phyloP scores from a whole-genome alignment of 2,797 vertebrate species.

The Clarias platycephalus region DNA sequence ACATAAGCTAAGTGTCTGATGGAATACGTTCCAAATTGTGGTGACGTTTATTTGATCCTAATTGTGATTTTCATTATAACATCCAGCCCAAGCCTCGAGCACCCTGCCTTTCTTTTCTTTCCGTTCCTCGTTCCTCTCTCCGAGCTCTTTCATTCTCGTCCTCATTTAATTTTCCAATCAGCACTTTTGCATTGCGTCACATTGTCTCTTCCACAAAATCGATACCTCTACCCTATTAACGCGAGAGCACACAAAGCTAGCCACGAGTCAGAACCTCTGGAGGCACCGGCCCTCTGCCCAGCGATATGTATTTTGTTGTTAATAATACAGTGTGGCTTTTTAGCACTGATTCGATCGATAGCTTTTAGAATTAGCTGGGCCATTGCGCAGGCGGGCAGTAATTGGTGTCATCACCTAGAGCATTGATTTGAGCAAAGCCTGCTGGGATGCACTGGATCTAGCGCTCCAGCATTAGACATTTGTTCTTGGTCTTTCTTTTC shows the following conservation, averaged over 20 bases:
- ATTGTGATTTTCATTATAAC: neutral
- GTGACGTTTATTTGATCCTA: neutral
- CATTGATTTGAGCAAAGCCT: constrained; percentile 55
- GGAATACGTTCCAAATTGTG: neutral
- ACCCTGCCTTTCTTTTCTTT: neutral
- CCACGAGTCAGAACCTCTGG: constrained; percentile 15
- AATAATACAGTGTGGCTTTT: constrained; percentile 68
- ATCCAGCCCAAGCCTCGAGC: neutral
- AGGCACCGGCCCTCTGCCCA: constrained; percentile 30
- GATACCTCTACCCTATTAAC: constrained; percentile 22
- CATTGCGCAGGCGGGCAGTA: constrained; percentile 70
- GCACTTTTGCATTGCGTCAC: constrained; percentile 49
- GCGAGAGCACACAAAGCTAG: constrained; percentile 13
- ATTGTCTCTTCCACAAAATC: constrained; percentile 19
- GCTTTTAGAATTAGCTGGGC: constrained; percentile 74
- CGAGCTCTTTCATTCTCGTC: constrained; percentile 30
- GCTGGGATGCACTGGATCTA: constrained; percentile 44
- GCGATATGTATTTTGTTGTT: constrained; percentile 58
- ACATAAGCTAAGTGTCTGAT: neutral
- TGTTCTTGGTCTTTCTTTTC: constrained; percentile 1
- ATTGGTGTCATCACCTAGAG: constrained; percentile 71
- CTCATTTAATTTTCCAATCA: constrained; percentile 39
- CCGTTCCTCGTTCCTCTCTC: constrained; percentile 45
- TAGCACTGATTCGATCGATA: constrained; percentile 68
- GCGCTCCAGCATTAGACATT: constrained; percentile 25